Evolutionary conservation across 2,888 invertebrate genomes (phyloP).

Genomic region (Hydrotaea cyrtoneurina): DNA sequence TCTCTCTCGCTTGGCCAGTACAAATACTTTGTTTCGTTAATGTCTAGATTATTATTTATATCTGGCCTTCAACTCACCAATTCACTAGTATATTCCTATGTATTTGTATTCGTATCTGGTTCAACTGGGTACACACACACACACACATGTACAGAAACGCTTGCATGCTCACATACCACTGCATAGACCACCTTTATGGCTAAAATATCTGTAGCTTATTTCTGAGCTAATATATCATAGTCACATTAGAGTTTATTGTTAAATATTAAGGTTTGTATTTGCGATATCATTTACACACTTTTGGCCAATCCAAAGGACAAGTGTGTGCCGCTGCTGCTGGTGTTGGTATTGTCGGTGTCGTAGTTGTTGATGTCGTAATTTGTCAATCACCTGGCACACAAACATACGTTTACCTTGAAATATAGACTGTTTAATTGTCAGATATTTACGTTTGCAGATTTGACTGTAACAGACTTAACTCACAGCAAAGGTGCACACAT

Average conservation of each 20-base stretch:
- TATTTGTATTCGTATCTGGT: no score
- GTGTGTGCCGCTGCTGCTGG: neutral
- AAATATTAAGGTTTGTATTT: constrained; percentile 12
- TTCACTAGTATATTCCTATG: no score
- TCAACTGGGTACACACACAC: no score
- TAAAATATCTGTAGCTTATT: neutral
- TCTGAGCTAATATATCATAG: constrained; percentile 1
- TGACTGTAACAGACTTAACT: neutral
- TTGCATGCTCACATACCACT: no score
- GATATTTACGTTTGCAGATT: constrained; percentile 16
- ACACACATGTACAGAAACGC: no score
- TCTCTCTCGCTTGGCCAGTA: no score
- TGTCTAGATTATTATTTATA: no score
- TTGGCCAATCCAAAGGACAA: neutral
- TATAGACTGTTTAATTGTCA: constrained; percentile 10
- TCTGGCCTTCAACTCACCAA: no score
- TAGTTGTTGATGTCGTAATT: neutral
- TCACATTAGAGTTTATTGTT: constrained; percentile 17
- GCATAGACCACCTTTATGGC: neutral
- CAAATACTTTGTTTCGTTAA: no score
- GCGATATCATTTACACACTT: constrained; percentile 5
- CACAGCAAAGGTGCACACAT: neutral
- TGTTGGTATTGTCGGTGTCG: neutral
- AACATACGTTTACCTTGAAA: constrained; percentile 10
- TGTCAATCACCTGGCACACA: constrained; percentile 2